Evolutionary conservation across 2,113 vertebrate species (phyloP), one percentile per base, ranked within the genome.

Genomic region (Oncorhynchus masou): DNA sequence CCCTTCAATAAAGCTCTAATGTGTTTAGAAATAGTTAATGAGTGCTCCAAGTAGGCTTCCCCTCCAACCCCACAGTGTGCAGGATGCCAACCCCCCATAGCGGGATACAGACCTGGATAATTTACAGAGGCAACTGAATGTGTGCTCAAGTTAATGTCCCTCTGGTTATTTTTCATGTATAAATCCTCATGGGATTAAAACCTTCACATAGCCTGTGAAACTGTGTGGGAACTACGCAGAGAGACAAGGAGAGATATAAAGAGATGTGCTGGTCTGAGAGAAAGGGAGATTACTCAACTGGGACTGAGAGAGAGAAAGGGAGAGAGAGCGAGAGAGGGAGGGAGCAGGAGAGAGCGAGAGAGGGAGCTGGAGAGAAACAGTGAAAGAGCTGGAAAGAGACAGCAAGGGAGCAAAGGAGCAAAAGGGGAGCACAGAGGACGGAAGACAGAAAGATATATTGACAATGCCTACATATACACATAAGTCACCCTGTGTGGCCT

Each of bases 361-460:
- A 76, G 68, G 60, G 80, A 74, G 31, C 31, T 5, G 31, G 29
- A 31, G 29, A 31, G 29, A 31, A 31, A 31, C 29, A 66, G 64
- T 25, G 64, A 66, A 13, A 66, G 7, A 66, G 64, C 9, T n/a
- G 5, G 16, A 73, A n/a, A 67, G 22, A 49, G 60, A 57, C 34
- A 34, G 34, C 34, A 7, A 34, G 34, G 31, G 68, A 39, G 39
- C 39, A 29, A 78, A 6, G 22, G 51, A 73, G 16, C 25, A 45
- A 75, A 20, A 77, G n/a, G 54, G 62, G 20, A 51, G 68, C 31
- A 25, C n/a, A 34, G n/a, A 70, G 31, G 84, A 86, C 87, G 86
- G 84, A 86, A 86, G 92, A 89, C 90, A 92, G 93, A 91, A 93
- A 93, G 92, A 94, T 92, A 93, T 94, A 94, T 94, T 94, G 93